A percentile compares a stretch with the other conserved stretches of the same genome.
These are phyloP conservation scores for Sparus aurata DNA, from an alignment of 2,797 vertebrate genomes.

Conservation along the genomic window DNA sequence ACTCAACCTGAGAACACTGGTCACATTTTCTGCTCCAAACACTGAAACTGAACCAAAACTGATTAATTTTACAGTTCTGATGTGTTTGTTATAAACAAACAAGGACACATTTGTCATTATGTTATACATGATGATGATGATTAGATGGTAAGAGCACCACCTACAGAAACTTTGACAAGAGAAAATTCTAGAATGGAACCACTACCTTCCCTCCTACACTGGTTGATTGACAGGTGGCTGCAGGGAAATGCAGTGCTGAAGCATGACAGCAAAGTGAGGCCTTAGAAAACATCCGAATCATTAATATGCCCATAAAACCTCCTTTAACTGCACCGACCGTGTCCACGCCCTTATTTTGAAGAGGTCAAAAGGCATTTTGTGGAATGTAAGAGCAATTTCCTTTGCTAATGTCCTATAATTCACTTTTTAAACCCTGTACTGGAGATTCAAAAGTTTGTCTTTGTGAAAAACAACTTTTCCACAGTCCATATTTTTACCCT, in stretches of 20 bases:
- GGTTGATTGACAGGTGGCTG: conserved; percentile 4
- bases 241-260: conserved; percentile 14
- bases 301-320: neutral
- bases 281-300: neutral
- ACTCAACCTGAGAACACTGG: neutral
- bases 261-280: neutral
- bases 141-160: conserved; percentile 19
- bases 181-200: conserved; percentile 9
- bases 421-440: neutral
- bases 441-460: neutral
- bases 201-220: neutral
- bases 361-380: neutral
- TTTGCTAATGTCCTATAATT: neutral
- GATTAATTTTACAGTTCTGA: too few relatives aligned
- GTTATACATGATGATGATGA: too few relatives aligned
- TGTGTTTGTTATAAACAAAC: too few relatives aligned
- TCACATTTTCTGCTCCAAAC: neutral
- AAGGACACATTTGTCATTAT: too few relatives aligned
- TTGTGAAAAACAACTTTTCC: neutral
- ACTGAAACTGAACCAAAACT: too few relatives aligned
- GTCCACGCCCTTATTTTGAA: neutral
- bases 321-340: neutral
- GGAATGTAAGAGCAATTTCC: neutral
- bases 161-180: conserved; percentile 12
- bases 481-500: neutral